Evolutionary conservation across 2,888 invertebrate species (phyloP).

Genomic region (Patella caerulea): DNA sequence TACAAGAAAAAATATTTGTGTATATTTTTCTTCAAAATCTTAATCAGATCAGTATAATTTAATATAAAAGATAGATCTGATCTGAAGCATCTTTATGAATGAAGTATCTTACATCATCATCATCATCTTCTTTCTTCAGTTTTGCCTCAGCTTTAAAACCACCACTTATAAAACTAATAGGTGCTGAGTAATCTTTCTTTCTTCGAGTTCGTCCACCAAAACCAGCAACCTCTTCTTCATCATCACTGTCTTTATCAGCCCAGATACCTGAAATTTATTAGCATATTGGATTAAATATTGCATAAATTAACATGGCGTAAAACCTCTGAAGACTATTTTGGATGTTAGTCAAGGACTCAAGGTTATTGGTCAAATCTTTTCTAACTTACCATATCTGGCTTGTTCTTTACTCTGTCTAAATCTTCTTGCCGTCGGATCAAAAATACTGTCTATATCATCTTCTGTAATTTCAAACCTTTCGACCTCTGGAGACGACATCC

Average conservation of each 20-base stretch:
- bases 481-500: constrained; percentile 78
- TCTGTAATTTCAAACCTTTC: constrained; percentile 96
- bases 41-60: too few species aligned
- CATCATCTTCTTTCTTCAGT: constrained; percentile 33
- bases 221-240: constrained; percentile 47
- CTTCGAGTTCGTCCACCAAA: constrained; percentile 41
- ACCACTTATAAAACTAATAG: constrained; percentile 64
- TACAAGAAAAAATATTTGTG: too few species aligned
- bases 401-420: constrained; percentile 85
- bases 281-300: not conserved
- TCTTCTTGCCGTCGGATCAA: constrained; percentile 83
- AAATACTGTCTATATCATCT: constrained; percentile 93
- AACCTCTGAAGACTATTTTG: too few species aligned
- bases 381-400: constrained; percentile 87
- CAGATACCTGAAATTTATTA: constrained; percentile 52
- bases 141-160: constrained; percentile 61
- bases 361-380: too few species aligned
- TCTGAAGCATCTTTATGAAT: not conserved
- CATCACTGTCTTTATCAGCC: constrained; percentile 60
- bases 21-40: too few species aligned
- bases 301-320: too few species aligned
- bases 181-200: constrained; percentile 45
- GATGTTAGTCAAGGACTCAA: too few species aligned
- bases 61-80: too few species aligned
- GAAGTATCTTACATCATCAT: constrained; percentile 26